These are phyloP conservation scores for Sciaenops ocellatus DNA, from an alignment of 2,797 vertebrate genomes.

Conservation along the genomic window DNA sequence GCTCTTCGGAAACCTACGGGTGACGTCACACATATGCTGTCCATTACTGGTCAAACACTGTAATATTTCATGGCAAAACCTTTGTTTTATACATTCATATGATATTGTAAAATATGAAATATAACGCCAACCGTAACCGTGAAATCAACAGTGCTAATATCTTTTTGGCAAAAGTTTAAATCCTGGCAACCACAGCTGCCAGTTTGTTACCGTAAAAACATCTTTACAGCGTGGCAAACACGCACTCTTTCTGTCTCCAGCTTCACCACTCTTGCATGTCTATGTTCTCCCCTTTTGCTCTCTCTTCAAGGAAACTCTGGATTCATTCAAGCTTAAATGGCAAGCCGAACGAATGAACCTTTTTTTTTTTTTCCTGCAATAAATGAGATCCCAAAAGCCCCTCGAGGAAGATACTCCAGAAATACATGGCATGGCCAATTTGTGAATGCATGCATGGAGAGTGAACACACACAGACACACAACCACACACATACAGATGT, in stretches of 20 bases:
- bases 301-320: slow-evolving; percentile 52
- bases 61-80: too few relatives aligned
- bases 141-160: too few relatives aligned
- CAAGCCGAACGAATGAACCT: slow-evolving; percentile 64
- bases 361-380: slow-evolving; percentile 41
- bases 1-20: too few relatives aligned
- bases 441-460: slow-evolving; percentile 71
- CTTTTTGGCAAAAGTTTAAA: too few relatives aligned
- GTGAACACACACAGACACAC: slow-evolving; percentile 43
- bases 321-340: slow-evolving; percentile 79
- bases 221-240: background rate
- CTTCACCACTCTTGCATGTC: slow-evolving; percentile 19
- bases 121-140: too few relatives aligned
- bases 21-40: too few relatives aligned
- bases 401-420: slow-evolving; percentile 69
- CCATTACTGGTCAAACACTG: too few relatives aligned
- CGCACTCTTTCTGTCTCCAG: slow-evolving; percentile 9
- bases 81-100: too few relatives aligned
- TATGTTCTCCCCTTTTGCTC: slow-evolving; percentile 17
- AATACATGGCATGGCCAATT: slow-evolving; percentile 73
- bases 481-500: slow-evolving; percentile 46
- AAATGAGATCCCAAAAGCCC: slow-evolving; percentile 78
- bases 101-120: too few relatives aligned
- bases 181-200: too few relatives aligned
- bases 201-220: too few relatives aligned